Evolutionary conservation across 1,140 invertebrate species (phyloP).

Genomic region (Thalassaphorura encarpata): DNA sequence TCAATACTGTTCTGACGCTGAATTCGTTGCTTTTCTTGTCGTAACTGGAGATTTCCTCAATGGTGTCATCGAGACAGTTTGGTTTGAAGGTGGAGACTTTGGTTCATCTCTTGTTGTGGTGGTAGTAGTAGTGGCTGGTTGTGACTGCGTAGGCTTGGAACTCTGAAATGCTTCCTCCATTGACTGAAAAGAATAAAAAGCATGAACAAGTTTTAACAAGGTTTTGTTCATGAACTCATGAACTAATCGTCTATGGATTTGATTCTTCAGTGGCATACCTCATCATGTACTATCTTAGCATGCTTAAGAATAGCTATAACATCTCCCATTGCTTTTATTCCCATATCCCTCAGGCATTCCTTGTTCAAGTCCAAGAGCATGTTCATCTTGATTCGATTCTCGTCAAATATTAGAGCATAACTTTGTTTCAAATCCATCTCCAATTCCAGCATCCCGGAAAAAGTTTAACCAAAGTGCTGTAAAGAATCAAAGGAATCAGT

Average conservation of each 20-base stretch:
- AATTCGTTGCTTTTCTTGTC: neutral
- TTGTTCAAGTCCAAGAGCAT: slow-evolving; percentile 73
- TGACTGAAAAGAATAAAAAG: neutral
- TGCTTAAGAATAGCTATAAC: slow-evolving; percentile 73
- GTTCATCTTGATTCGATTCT: slow-evolving; percentile 66
- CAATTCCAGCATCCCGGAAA: slow-evolving; percentile 66
- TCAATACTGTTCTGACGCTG: too few species aligned
- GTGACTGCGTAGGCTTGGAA: neutral
- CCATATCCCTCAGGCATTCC: slow-evolving; percentile 72
- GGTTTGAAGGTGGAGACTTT: neutral
- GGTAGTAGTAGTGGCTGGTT: neutral
- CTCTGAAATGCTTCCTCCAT: neutral
- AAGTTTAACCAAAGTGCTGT: slow-evolving; percentile 61
- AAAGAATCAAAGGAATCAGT: slow-evolving; percentile 15
- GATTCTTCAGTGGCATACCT: slow-evolving; percentile 37
- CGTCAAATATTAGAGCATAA: slow-evolving; percentile 72
- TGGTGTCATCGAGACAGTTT: neutral
- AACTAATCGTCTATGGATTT: neutral
- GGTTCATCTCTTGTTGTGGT: too few species aligned
- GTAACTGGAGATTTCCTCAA: neutral
- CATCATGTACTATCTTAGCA: slow-evolving; percentile 60
- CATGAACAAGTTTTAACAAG: neutral
- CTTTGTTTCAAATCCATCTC: slow-evolving; percentile 56
- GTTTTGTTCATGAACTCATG: neutral
- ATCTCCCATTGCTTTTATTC: slow-evolving; percentile 68